phyloP scores from a whole-genome alignment of 2,113 vertebrate genomes.

The Micronycteris hirsuta region DNA sequence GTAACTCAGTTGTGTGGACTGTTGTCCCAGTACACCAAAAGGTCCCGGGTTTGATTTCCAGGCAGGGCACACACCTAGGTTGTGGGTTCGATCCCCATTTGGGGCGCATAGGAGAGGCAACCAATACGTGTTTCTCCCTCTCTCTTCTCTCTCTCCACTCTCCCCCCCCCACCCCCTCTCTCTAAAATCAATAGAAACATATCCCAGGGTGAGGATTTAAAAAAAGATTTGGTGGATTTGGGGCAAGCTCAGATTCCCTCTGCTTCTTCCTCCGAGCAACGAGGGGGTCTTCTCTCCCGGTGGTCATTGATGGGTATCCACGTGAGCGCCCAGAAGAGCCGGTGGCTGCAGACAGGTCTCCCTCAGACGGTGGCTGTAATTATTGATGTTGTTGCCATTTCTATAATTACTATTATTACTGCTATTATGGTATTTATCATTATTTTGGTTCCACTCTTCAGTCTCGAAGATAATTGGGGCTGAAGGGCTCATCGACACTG shows the following conservation, averaged over 20 bases:
- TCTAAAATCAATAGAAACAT: too few species aligned
- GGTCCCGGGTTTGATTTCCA: too few species aligned
- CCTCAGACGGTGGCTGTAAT: neutral
- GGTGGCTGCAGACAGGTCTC: neutral
- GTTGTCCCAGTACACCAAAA: too few species aligned
- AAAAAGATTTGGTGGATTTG: neutral
- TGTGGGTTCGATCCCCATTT: too few species aligned
- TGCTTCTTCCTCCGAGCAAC: neutral
- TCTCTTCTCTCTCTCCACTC: too few species aligned
- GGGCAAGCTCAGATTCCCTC: neutral
- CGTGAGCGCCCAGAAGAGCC: neutral
- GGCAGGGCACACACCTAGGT: too few species aligned
- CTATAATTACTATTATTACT: neutral
- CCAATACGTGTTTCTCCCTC: too few species aligned
- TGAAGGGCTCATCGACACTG: neutral
- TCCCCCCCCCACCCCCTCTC: too few species aligned
- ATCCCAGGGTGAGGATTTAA: neutral
- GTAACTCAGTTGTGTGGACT: too few species aligned
- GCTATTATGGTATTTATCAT: neutral
- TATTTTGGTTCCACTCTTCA: neutral
- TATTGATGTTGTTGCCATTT: neutral
- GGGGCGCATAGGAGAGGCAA: too few species aligned
- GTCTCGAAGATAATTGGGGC: neutral
- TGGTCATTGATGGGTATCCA: neutral
- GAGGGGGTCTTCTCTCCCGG: neutral